These are phyloP conservation scores for Diadegma fenestrale DNA, from an alignment of 2,888 invertebrate species.

Conservation along the genomic window DNA sequence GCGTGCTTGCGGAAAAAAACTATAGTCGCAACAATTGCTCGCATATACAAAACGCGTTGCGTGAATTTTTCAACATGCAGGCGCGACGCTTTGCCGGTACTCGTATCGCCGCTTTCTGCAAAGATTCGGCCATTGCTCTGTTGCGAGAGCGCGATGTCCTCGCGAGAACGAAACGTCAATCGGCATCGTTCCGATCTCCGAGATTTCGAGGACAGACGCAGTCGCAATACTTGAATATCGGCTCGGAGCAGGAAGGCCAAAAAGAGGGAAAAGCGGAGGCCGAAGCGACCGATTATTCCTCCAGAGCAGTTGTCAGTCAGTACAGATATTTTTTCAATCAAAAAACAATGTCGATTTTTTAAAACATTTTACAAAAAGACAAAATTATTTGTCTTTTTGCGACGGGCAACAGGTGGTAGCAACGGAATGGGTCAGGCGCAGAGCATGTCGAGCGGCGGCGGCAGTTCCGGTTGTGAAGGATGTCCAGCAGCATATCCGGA, in stretches of 20 bases:
- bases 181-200: constrained; percentile 82
- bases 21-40: no score
- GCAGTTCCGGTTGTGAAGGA: constrained; percentile 89
- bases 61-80: constrained; percentile 76
- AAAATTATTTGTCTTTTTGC: no score
- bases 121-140: constrained; percentile 83
- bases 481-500: constrained; percentile 86
- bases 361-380: no score
- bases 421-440: constrained; percentile 96
- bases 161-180: constrained; percentile 77
- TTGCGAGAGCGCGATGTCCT: constrained; percentile 78
- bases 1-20: neutral
- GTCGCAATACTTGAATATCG: constrained; percentile 92
- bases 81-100: constrained; percentile 85
- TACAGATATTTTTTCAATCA: constrained; percentile 74
- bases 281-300: constrained; percentile 90
- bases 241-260: constrained; percentile 86
- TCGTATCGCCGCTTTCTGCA: constrained; percentile 85
- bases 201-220: constrained; percentile 92
- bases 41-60: neutral
- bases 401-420: constrained; percentile 88
- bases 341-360: neutral
- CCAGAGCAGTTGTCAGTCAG: constrained; percentile 91
- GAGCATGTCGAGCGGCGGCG: constrained; percentile 91
- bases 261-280: constrained; percentile 92